A percentile compares a stretch with the other conserved stretches of the same genome.
Conservation (phyloP, 1,140 invertebrate species). For the Holcopasites calliopsidis region DNA sequence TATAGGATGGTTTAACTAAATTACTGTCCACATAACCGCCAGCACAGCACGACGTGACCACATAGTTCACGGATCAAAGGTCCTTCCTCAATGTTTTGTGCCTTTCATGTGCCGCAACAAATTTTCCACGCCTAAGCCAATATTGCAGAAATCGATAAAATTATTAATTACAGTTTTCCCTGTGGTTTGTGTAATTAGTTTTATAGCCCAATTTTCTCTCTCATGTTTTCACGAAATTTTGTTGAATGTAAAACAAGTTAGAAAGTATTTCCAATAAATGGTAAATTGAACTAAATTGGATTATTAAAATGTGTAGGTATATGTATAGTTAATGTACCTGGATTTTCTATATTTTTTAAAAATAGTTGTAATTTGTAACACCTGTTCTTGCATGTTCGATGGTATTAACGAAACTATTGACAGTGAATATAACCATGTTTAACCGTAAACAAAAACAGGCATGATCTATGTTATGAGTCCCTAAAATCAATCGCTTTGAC, state of each 20-base stretch:
- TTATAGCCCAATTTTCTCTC: not conserved
- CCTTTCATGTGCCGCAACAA: constrained; percentile 49
- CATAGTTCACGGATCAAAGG: constrained; percentile 66
- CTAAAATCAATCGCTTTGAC: no score
- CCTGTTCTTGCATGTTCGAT: no score
- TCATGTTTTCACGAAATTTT: not conserved
- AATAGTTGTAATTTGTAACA: no score
- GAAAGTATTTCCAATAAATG: no score
- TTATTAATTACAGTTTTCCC: constrained; percentile 44
- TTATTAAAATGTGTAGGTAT: no score
- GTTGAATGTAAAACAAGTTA: not conserved
- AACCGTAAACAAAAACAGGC: no score
- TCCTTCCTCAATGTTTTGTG: constrained; percentile 53
- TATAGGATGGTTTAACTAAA: constrained; percentile 65
- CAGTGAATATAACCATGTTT: no score
- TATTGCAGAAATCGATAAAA: constrained; percentile 48
- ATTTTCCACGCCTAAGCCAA: constrained; percentile 47
- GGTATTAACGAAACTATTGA: no score
- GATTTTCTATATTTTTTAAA: no score
- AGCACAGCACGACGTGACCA: constrained; percentile 59
- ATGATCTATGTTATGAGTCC: no score
- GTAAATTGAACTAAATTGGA: no score
- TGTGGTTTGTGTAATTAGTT: constrained; percentile 35
- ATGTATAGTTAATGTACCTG: no score
- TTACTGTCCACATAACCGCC: constrained; percentile 64